Conservation (phyloP, 92 coral and sea anemone species). For the Actinernus sp. region DNA sequence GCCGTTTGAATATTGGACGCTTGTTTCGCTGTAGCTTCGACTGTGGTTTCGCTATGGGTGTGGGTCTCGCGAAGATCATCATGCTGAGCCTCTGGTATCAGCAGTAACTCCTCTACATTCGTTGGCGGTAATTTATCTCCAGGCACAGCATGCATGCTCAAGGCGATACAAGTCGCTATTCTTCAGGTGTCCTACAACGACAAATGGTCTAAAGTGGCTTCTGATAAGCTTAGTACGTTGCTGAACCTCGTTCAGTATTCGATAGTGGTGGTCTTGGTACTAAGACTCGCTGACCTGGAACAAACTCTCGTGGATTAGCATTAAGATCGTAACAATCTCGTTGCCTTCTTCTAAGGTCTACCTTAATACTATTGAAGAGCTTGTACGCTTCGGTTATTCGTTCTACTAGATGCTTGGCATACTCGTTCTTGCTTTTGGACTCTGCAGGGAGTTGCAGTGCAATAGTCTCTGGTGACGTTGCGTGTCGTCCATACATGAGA, state of each 20-base stretch:
- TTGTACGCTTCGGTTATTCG: slow-evolving; percentile 42
- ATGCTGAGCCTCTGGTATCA: slow-evolving; percentile 27
- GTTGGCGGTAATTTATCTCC: slow-evolving; percentile 10
- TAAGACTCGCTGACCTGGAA: no score
- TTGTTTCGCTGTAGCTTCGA: slow-evolving; percentile 1
- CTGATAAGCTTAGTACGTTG: slow-evolving; percentile 23
- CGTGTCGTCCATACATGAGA: slow-evolving; percentile 37
- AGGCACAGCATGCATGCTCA: slow-evolving; percentile 3
- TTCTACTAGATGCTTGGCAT: slow-evolving; percentile 18
- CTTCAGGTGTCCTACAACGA: slow-evolving; percentile 13
- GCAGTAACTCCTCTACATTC: slow-evolving; percentile 30
- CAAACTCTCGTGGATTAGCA: no score
- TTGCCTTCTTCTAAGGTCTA: slow-evolving; percentile 30
- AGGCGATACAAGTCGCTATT: slow-evolving; percentile 22
- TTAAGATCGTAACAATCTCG: slow-evolving; percentile 24
- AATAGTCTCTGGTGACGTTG: slow-evolving; percentile 32
- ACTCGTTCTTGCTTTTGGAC: slow-evolving; percentile 1
- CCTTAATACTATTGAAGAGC: slow-evolving; percentile 27
- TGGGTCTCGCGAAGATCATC: slow-evolving; percentile 4
- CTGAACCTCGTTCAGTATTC: slow-evolving; percentile 12
- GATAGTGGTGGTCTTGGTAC: no score
- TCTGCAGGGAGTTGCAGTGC: slow-evolving; percentile 15
- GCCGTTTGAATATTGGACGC: not conserved
- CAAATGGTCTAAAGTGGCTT: slow-evolving; percentile 13
- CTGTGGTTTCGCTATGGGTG: not conserved